A percentile compares a stretch with the other conserved stretches of the same genome.
These are phyloP conservation scores for Eciton burchellii DNA, from an alignment of 1,140 invertebrate genomes.

Conservation along the genomic window DNA sequence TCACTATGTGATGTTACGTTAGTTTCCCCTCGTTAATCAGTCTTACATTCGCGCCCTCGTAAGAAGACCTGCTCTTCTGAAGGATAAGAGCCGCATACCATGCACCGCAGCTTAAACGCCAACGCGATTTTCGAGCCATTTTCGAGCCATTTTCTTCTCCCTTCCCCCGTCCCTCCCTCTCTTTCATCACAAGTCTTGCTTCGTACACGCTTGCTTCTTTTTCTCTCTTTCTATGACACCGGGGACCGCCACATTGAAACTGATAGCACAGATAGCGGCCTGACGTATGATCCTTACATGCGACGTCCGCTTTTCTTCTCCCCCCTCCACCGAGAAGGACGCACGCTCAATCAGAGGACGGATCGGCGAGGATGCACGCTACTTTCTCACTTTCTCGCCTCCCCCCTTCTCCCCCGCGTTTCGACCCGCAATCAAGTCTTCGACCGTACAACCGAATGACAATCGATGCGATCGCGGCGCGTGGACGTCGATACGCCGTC, in stretches of 20 bases:
- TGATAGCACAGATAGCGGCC: background rate
- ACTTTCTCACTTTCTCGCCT: background rate
- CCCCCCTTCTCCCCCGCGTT: background rate
- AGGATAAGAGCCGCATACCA: no score
- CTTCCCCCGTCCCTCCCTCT: conserved; percentile 3
- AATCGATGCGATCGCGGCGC: background rate
- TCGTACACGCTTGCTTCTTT: background rate
- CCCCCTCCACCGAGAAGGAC: conserved; percentile 13
- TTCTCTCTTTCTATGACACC: background rate
- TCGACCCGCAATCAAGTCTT: background rate
- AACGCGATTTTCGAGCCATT: conserved; percentile 22
- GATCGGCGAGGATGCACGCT: conserved; percentile 24
- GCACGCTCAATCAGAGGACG: conserved; percentile 56
- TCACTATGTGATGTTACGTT: background rate
- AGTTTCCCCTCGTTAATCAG: conserved; percentile 51
- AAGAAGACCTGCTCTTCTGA: background rate
- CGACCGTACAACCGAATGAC: conserved; percentile 23
- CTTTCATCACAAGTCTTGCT: background rate
- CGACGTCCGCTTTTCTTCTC: background rate
- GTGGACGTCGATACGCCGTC: background rate
- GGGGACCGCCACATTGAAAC: conserved; percentile 24
- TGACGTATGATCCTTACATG: conserved; percentile 25
- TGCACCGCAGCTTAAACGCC: conserved; percentile 51
- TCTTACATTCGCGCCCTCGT: conserved; percentile 32
- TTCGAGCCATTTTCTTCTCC: background rate